phyloP scores from a whole-genome alignment of 2,113 vertebrate genomes.

The Fulica atra region DNA sequence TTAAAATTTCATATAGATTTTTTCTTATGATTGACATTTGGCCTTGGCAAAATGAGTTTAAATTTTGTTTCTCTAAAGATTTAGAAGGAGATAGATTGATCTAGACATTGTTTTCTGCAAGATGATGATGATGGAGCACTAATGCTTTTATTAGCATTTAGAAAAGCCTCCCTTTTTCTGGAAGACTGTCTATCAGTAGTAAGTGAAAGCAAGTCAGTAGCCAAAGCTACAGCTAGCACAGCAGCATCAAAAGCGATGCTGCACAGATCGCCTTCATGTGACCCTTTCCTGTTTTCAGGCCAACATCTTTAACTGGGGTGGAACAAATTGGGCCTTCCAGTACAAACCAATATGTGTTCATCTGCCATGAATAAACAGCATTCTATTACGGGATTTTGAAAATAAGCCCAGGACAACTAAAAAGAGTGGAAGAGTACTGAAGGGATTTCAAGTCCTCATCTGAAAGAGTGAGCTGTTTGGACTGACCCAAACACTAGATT shows the following conservation, averaged over 20 bases:
- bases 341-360: conserved; percentile 9
- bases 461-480: background rate
- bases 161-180: conserved; percentile 28
- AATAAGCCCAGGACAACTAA: background rate
- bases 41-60: conserved; percentile 77
- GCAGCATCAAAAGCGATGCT: background rate
- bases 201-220: conserved; percentile 1
- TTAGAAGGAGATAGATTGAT: conserved; percentile 47
- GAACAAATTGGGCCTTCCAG: conserved; percentile 59
- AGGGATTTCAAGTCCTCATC: background rate
- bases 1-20: conserved; percentile 84
- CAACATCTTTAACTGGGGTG: conserved; percentile 57
- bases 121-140: conserved; percentile 55
- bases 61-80: conserved; percentile 76
- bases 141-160: conserved; percentile 69
- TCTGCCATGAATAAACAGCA: background rate
- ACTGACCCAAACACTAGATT: background rate
- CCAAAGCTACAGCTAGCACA: background rate
- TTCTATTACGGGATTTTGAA: background rate
- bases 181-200: background rate
- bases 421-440: background rate
- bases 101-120: conserved; percentile 68
- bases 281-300: background rate
- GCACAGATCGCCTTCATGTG: background rate
- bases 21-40: conserved; percentile 82